Conservation (phyloP, 2,888 invertebrate species). For the Drosophila melanocephala region DNA sequence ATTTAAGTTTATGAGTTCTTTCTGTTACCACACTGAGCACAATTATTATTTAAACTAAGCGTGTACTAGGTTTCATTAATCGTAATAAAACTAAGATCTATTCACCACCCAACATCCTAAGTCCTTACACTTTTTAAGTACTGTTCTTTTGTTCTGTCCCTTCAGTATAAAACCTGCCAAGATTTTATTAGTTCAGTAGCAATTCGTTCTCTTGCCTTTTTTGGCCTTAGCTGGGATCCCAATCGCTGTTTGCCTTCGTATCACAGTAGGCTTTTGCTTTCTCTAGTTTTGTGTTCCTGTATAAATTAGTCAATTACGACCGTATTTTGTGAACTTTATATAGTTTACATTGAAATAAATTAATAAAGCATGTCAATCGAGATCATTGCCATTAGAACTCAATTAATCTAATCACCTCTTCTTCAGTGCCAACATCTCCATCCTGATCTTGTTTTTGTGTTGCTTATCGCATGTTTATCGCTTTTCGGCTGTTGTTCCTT, state of each 20-base stretch:
- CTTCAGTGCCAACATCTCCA: background rate
- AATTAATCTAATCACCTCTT: background rate
- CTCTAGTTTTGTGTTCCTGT: background rate
- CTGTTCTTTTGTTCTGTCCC: background rate
- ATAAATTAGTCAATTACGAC: too few species aligned
- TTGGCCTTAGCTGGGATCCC: background rate
- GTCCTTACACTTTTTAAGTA: background rate
- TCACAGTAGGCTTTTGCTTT: background rate
- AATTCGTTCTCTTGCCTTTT: background rate
- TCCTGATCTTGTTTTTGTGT: background rate
- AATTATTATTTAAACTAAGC: background rate
- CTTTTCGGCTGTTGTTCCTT: background rate
- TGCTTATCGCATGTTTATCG: background rate
- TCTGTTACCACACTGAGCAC: background rate
- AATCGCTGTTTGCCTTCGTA: background rate
- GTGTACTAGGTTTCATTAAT: background rate
- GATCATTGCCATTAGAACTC: background rate
- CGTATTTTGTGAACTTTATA: too few species aligned
- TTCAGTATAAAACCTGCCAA: background rate
- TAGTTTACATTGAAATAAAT: too few species aligned
- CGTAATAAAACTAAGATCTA: background rate
- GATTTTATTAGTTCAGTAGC: background rate
- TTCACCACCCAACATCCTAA: background rate
- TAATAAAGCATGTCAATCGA: too few species aligned
- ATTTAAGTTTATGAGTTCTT: background rate